These are phyloP conservation scores for Netta rufina DNA, from an alignment of 2,797 vertebrate genomes.

Conservation along the genomic window DNA sequence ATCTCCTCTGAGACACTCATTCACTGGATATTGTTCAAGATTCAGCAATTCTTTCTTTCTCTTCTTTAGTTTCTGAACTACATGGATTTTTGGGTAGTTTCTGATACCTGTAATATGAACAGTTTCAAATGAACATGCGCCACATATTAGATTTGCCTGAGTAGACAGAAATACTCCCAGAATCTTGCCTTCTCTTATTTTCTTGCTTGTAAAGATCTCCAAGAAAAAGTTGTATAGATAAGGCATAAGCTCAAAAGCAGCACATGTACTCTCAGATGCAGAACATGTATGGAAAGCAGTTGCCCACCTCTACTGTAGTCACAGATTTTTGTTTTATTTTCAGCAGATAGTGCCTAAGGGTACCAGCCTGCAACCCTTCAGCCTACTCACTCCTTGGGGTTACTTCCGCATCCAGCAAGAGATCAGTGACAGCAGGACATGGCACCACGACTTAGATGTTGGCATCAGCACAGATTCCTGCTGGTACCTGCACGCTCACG, in stretches of 20 bases:
- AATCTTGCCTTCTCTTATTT: neutral
- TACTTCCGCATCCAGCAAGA: neutral
- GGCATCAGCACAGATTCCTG: neutral
- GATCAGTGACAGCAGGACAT: neutral
- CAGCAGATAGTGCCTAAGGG: neutral
- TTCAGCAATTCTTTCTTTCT: neutral
- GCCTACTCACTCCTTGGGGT: neutral
- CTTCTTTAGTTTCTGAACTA: neutral
- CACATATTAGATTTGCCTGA: neutral
- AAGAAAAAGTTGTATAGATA: neutral
- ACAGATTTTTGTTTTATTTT: neutral
- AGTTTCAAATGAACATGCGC: neutral
- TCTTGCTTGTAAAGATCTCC: neutral
- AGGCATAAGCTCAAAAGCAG: neutral
- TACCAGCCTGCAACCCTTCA: neutral
- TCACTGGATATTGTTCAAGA: neutral
- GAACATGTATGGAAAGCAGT: neutral
- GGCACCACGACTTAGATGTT: neutral
- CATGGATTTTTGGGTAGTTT: neutral
- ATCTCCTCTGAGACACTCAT: neutral
- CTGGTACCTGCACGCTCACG: accelerated
- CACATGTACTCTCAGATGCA: neutral
- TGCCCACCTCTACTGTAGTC: neutral
- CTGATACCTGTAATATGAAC: neutral
- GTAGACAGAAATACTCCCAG: neutral